These are phyloP conservation scores for Montipora capitata DNA, from an alignment of 92 coral and sea anemone species.

Conservation along the genomic window DNA sequence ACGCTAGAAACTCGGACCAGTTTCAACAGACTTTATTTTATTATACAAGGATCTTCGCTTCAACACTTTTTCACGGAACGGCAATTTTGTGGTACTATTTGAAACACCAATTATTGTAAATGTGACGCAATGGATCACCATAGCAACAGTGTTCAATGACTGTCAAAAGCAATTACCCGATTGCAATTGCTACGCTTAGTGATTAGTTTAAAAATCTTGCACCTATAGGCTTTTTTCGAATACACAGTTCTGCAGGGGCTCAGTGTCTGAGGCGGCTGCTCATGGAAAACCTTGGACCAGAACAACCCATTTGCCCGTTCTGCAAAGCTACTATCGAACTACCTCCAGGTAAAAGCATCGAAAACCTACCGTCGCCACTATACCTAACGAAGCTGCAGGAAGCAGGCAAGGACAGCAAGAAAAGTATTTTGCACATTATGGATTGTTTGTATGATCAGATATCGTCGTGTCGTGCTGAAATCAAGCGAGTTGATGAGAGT, in stretches of 20 bases:
- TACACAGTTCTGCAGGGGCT: slow-evolving; percentile 79
- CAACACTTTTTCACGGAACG: no score
- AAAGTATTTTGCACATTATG: slow-evolving; percentile 62
- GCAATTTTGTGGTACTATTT: no score
- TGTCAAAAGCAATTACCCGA: no score
- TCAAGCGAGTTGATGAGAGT: slow-evolving; percentile 61
- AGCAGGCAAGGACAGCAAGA: slow-evolving; percentile 69
- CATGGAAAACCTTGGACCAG: slow-evolving; percentile 45
- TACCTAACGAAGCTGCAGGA: slow-evolving; percentile 82
- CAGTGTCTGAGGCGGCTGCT: slow-evolving; percentile 79
- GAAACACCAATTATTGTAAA: no score
- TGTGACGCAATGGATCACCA: no score
- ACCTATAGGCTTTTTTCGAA: no score
- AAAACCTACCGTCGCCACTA: slow-evolving; percentile 80
- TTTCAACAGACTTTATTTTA: no score
- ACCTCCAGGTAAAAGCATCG: neutral
- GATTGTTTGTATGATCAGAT: slow-evolving; percentile 72
- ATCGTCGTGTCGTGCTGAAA: slow-evolving; percentile 38
- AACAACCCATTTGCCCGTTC: slow-evolving; percentile 72
- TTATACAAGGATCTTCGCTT: no score
- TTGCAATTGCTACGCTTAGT: no score
- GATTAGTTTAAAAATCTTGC: no score
- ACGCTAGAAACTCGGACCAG: no score
- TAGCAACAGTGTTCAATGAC: no score
- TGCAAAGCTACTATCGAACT: slow-evolving; percentile 68